Evolutionary conservation across 2,888 invertebrate species (phyloP).

Genomic region (Macropis europaea): DNA sequence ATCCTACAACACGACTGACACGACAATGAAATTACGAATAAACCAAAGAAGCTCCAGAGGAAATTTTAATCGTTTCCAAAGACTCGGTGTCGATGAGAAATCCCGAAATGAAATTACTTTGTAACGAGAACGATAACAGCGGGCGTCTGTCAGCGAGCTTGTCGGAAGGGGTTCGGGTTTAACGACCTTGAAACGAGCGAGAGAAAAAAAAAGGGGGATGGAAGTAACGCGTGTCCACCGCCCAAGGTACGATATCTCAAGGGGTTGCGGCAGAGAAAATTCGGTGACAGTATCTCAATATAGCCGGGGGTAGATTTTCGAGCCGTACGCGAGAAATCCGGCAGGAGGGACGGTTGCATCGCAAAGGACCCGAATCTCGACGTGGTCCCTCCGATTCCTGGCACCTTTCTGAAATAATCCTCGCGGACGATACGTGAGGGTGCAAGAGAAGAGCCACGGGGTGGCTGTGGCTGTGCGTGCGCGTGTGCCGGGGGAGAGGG

Average conservation of each 20-base stretch:
- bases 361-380: constrained; percentile 68
- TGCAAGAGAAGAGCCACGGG: constrained; percentile 12
- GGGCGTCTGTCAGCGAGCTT: neutral
- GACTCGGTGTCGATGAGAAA: too few relatives aligned
- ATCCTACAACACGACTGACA: too few relatives aligned
- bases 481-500: constrained; percentile 55
- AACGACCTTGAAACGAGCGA: constrained; percentile 42
- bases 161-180: constrained; percentile 29
- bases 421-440: constrained; percentile 56
- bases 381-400: constrained; percentile 56
- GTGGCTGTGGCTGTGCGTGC: constrained; percentile 52
- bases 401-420: constrained; percentile 62
- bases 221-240: constrained; percentile 51
- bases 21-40: too few relatives aligned
- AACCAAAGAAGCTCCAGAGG: too few relatives aligned
- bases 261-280: constrained; percentile 61
- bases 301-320: constrained; percentile 70
- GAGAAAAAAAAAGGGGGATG: constrained; percentile 32
- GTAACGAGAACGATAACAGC: constrained; percentile 3
- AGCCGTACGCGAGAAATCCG: constrained; percentile 53
- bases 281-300: constrained; percentile 73
- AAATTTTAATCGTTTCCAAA: too few relatives aligned
- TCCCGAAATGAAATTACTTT: too few relatives aligned
- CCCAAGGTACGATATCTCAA: constrained; percentile 44
- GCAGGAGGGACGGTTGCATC: constrained; percentile 50